A percentile compares a stretch with the other conserved stretches of the same genome.
These are phyloP conservation scores for Eubasilissa splendida DNA, from an alignment of 2,888 invertebrate species.

Conservation along the genomic window DNA sequence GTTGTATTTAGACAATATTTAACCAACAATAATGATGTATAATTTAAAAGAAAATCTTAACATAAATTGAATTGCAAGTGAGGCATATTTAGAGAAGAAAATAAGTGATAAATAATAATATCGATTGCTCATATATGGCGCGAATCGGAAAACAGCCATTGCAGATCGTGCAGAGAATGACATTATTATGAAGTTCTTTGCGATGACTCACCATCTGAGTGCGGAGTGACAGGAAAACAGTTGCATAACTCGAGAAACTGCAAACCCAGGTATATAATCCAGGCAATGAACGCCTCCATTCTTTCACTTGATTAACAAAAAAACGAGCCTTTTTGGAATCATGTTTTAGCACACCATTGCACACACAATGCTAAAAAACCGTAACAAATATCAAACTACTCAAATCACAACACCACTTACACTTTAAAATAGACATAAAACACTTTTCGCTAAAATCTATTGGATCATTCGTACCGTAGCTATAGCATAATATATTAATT, in stretches of 20 bases:
- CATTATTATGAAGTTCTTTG: constrained; percentile 37
- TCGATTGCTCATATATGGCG: constrained; percentile 49
- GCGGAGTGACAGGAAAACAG: constrained; percentile 51
- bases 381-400: constrained; percentile 38
- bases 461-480: constrained; percentile 32
- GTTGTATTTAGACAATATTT: no score
- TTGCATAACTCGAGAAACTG: constrained; percentile 55
- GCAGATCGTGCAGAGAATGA: constrained; percentile 32
- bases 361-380: constrained; percentile 44
- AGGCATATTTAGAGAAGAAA: constrained; percentile 2
- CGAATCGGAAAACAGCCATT: constrained; percentile 52
- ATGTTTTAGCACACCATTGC: constrained; percentile 45
- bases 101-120: constrained; percentile 37
- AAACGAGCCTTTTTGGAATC: constrained; percentile 38
- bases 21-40: no score
- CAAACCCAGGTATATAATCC: constrained; percentile 49
- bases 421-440: constrained; percentile 31
- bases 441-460: constrained; percentile 40
- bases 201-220: constrained; percentile 52
- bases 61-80: no score
- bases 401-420: constrained; percentile 44
- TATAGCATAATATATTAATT: constrained; percentile 43
- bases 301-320: constrained; percentile 51
- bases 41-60: no score
- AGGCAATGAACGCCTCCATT: constrained; percentile 52